phyloP scores from a whole-genome alignment of 2,113 vertebrate species.

The Melanotaenia duboulayi region DNA sequence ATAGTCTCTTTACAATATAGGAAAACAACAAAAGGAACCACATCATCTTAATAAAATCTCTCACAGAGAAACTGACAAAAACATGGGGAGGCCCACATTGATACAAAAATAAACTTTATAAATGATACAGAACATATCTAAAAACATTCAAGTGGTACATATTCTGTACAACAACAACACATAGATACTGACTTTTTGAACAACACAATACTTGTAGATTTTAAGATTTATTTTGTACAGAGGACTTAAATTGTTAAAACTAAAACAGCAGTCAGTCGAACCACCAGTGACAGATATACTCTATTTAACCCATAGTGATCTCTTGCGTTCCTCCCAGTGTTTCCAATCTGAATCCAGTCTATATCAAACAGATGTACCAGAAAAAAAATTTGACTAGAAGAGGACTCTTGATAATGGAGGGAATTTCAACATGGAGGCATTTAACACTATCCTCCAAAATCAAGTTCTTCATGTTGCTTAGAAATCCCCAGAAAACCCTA shows the following conservation, averaged over 20 bases:
- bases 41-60: slow-evolving; percentile 72
- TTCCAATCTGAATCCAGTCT: neutral
- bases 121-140: slow-evolving; percentile 26
- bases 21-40: slow-evolving; percentile 53
- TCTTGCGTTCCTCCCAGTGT: neutral
- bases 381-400: too few species aligned
- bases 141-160: slow-evolving; percentile 71
- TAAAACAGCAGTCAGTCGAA: slow-evolving; percentile 18
- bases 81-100: slow-evolving; percentile 67
- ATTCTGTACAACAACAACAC: slow-evolving; percentile 43
- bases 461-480: too few species aligned
- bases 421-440: too few species aligned
- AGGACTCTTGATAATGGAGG: too few species aligned
- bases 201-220: slow-evolving; percentile 18
- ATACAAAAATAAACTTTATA: slow-evolving; percentile 71
- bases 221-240: slow-evolving; percentile 2
- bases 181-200: slow-evolving; percentile 4
- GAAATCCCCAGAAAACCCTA: too few species aligned
- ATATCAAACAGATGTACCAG: neutral
- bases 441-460: too few species aligned
- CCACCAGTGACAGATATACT: neutral
- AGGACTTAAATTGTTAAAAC: neutral
- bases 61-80: slow-evolving; percentile 78
- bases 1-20: slow-evolving; percentile 80
- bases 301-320: neutral